A percentile compares a stretch with the other conserved stretches of the same genome.
These are phyloP conservation scores for Hylia prasina DNA, from an alignment of 2,113 vertebrate species.

Conservation along the genomic window DNA sequence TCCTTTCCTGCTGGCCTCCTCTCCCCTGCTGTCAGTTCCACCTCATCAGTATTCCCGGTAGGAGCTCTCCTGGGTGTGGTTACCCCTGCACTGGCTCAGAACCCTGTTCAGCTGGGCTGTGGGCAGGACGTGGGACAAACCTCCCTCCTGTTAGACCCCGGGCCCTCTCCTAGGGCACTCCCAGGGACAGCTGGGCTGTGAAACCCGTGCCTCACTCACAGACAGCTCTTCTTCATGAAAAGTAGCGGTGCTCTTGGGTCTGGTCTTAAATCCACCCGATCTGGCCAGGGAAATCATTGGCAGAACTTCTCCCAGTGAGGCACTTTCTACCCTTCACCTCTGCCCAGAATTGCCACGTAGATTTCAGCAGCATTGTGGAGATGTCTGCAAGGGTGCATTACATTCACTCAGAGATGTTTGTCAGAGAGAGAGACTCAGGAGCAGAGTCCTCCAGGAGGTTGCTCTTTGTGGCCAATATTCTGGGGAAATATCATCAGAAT, in stretches of 20 bases:
- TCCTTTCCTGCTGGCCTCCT: not conserved
- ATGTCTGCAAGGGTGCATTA: not conserved
- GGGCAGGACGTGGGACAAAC: not conserved
- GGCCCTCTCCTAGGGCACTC: accelerated
- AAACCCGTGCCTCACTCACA: not conserved
- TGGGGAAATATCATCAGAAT: not conserved
- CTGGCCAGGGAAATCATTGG: not conserved
- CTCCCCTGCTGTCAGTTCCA: not conserved
- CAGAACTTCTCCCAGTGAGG: not conserved
- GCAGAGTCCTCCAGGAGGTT: not conserved
- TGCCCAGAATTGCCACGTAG: not conserved
- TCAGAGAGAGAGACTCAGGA: not conserved
- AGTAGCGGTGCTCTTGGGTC: not conserved
- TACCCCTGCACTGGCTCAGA: not conserved
- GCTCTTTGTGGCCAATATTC: not conserved
- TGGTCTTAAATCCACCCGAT: not conserved
- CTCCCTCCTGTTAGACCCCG: not conserved
- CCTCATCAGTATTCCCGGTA: not conserved
- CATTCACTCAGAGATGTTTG: not conserved
- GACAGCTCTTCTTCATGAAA: not conserved
- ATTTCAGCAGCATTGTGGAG: not conserved
- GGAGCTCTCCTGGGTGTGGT: not conserved
- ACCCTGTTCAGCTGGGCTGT: not conserved
- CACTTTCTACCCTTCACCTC: not conserved
- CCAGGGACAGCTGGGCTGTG: not conserved